Evolutionary conservation across 2,888 invertebrate genomes (phyloP).

Genomic region (Eupithecia abbreviata): DNA sequence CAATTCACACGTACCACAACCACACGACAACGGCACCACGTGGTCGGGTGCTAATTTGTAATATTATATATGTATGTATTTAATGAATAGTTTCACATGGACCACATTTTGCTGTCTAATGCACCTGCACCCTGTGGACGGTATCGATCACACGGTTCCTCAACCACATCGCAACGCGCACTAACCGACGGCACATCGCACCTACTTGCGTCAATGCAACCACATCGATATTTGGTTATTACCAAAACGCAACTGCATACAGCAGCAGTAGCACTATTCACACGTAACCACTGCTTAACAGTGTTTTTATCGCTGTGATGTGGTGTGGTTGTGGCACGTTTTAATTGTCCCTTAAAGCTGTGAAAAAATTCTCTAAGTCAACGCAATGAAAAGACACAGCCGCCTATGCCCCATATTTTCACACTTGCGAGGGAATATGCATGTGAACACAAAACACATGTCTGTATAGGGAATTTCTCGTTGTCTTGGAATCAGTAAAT

Average conservation of each 20-base stretch:
- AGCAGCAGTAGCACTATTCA: background rate
- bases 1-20: background rate
- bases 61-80: no score
- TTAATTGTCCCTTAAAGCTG: background rate
- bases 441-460: background rate
- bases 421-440: background rate
- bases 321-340: conserved; percentile 1
- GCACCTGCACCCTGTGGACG: background rate
- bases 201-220: background rate
- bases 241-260: no score
- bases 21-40: background rate
- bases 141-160: background rate
- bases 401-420: background rate
- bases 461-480: no score
- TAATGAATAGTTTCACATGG: background rate
- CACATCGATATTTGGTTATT: background rate
- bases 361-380: background rate
- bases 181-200: background rate
- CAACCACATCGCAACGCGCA: background rate
- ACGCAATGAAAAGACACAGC: background rate
- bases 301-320: background rate
- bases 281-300: background rate
- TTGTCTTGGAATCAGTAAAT: background rate
- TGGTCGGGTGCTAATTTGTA: background rate
- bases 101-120: background rate